Base-by-base conservation (phyloP, 2,113 vertebrate species). In the Boulengeromyrus knoepffleri region DNA sequence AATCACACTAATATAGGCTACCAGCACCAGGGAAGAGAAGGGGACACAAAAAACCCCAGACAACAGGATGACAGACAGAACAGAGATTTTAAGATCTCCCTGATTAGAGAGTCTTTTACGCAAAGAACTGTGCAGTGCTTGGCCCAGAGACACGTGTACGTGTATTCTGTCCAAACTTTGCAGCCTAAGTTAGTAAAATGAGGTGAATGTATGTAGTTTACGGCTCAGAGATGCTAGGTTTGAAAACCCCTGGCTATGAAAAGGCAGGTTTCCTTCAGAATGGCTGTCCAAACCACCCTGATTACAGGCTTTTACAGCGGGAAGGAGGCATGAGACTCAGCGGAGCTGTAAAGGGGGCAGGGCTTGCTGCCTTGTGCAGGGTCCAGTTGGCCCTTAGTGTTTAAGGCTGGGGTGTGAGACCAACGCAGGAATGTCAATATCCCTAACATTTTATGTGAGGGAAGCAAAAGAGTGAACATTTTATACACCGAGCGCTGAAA, bases 191-290 rank as follows among this genome's bases (percentile, higher is more conserved):
- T 27, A 52, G 12, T 89, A 58, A 83, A 80, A 80, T 8, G 31
- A 80, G 36, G 17, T 13, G 49, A 80, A 53, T 80, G 21, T 49
- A n/a, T 88, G 39, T 17, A 21, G 74, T 47, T 27, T 89, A 24
- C 2, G 47, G 27, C 27, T 27, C 17, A 1, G 27, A 45, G 39
- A 88, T 62, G 39, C 6, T 88, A 70, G 87, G 56, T 24, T 42
- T 58, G 6, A 58, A 85, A 56, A 58, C 27, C 27, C 24, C 46
- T 89, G 70, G 49, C 66, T 84, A 52, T 89, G 77, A 89, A 85
- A 62, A 85, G 89, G 77, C 88, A 80, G 42, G 31, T 45, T 83
- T 89, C 77, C 52, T n/a, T 42, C 24, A 56, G 50, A 49, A 24
- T 84, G 52, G 88, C 31, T 56, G 88, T 84, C 50, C 56, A 36